A percentile compares a stretch with the other conserved stretches of the same genome.
Evolutionary conservation across 2,888 invertebrate species (phyloP).

Genomic region (Morinoia aosen): DNA sequence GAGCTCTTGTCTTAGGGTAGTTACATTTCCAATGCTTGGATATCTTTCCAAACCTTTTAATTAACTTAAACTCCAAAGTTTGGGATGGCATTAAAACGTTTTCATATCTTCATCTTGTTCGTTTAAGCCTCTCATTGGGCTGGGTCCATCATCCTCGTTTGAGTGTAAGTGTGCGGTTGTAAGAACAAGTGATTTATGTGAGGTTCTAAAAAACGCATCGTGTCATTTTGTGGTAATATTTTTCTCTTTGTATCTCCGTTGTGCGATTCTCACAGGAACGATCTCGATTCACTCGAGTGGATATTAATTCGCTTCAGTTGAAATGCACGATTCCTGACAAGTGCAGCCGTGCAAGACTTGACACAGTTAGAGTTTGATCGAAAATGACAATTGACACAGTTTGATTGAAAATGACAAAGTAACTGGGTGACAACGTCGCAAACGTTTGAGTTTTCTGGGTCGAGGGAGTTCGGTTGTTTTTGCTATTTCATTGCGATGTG

Average conservation of each 20-base stretch:
- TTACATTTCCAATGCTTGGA: too few species aligned
- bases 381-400: background rate
- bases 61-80: too few species aligned
- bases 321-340: conserved; percentile 3
- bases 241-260: background rate
- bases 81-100: too few species aligned
- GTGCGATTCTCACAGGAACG: background rate
- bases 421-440: background rate
- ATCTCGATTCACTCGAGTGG: background rate
- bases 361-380: background rate
- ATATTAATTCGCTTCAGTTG: background rate
- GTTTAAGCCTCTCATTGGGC: too few species aligned
- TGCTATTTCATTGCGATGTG: background rate
- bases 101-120: too few species aligned
- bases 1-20: too few species aligned
- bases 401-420: background rate
- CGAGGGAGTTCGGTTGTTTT: background rate
- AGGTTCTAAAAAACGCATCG: background rate
- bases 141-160: too few species aligned
- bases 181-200: background rate
- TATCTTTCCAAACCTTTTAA: too few species aligned
- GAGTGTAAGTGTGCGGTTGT: too few species aligned
- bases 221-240: background rate
- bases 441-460: background rate
- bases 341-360: background rate